Percentiles rank a stretch among this genome's conserved stretches.
phyloP scores from a whole-genome alignment of 2,113 vertebrate genomes.

The Siniperca chuatsi region DNA sequence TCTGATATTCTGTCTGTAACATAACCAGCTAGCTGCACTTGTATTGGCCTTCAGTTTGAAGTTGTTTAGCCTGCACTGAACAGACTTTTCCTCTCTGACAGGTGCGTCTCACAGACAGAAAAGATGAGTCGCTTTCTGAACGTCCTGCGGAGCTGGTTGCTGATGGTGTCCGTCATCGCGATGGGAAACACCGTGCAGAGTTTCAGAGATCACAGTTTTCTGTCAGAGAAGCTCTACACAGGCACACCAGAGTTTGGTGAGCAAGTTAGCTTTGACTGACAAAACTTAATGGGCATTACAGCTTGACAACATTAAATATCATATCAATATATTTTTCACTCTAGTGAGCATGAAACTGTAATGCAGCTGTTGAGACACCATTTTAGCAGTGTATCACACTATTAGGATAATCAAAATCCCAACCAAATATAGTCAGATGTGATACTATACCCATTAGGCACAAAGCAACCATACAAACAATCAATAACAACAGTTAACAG shows the following conservation, averaged over 20 bases:
- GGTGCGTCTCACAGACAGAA: slow-evolving; percentile 27
- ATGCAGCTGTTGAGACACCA: background rate
- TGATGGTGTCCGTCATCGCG: slow-evolving; percentile 95
- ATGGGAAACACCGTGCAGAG: slow-evolving; percentile 94
- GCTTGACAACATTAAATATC: background rate
- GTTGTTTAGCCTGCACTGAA: background rate
- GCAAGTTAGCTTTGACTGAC: slow-evolving; percentile 20
- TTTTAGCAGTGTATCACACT: background rate
- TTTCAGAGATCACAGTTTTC: slow-evolving; percentile 94
- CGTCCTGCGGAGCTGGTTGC: slow-evolving; percentile 93
- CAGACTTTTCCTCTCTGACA: background rate
- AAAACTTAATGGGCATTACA: background rate
- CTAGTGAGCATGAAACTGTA: background rate
- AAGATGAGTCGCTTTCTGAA: slow-evolving; percentile 93
- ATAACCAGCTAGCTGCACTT: background rate
- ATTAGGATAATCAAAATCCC: background rate
- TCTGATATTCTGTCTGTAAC: background rate
- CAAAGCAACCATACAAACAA: background rate
- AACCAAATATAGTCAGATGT: background rate
- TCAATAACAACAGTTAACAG: background rate
- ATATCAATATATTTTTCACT: background rate
- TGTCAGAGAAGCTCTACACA: slow-evolving; percentile 96
- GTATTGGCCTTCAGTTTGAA: background rate
- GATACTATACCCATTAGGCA: background rate
- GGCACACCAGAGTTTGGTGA: slow-evolving; percentile 91